These are phyloP conservation scores for Ormyrus thymus DNA, from an alignment of 2,888 invertebrate genomes.

Conservation along the genomic window DNA sequence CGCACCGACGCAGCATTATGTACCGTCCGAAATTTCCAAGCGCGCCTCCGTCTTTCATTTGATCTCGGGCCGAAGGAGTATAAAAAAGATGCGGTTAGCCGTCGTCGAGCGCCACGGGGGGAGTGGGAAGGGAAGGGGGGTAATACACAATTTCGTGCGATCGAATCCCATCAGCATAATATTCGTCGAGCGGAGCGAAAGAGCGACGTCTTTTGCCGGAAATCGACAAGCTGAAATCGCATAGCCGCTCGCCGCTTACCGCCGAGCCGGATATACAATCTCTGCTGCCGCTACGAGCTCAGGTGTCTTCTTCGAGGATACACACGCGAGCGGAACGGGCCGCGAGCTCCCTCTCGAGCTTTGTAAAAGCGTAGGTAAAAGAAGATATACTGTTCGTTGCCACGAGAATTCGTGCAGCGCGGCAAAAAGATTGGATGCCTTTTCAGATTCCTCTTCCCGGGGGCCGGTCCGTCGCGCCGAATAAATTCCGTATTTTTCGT, in stretches of 20 bases:
- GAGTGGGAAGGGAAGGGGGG: background rate
- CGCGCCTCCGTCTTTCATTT: too few species aligned
- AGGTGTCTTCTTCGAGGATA: slow-evolving; percentile 8
- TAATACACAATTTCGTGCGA: slow-evolving; percentile 6
- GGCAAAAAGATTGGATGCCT: slow-evolving; percentile 44
- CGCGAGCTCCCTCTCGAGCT: background rate
- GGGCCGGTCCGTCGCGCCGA: background rate
- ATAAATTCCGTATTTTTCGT: slow-evolving; percentile 36
- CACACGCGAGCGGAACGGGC: background rate
- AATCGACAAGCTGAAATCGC: slow-evolving; percentile 23
- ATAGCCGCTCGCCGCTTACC: background rate
- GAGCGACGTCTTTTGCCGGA: background rate
- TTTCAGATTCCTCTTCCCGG: slow-evolving; percentile 1
- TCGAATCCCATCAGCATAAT: slow-evolving; percentile 11
- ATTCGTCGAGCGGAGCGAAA: background rate
- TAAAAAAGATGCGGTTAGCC: too few species aligned
- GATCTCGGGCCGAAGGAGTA: too few species aligned
- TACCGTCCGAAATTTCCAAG: background rate
- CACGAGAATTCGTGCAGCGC: slow-evolving; percentile 27
- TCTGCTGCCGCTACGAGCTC: background rate
- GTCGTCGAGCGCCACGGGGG: too few species aligned
- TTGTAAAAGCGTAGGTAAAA: background rate
- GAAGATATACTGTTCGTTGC: slow-evolving; percentile 31
- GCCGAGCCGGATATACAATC: slow-evolving; percentile 15
- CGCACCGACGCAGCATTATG: slow-evolving; percentile 10